Conservation (phyloP, 2,797 vertebrate genomes). For the Cyprinodon diabolis region DNA sequence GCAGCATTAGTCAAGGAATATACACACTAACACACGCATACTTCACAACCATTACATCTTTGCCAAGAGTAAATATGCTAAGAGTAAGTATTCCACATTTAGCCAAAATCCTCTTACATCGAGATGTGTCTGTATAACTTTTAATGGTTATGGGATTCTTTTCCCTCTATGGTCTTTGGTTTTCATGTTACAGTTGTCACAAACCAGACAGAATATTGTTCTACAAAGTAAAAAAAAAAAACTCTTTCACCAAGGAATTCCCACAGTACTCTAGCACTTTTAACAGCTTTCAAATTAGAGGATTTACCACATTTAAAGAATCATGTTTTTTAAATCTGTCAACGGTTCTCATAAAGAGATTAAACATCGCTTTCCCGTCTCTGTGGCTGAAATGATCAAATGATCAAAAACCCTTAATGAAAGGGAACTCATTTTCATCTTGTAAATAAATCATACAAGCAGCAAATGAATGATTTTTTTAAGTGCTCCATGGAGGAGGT, state of each 20-base stretch:
- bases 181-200: background rate
- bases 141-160: background rate
- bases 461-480: background rate
- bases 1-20: too few relatives aligned
- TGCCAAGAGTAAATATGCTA: too few relatives aligned
- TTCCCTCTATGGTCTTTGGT: background rate
- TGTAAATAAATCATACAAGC: conserved; percentile 19
- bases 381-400: conserved; percentile 5
- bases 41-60: too few relatives aligned
- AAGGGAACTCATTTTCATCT: conserved; percentile 2
- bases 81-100: background rate
- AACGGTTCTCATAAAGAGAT: conserved; percentile 18
- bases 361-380: conserved; percentile 22
- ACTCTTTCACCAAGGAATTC: conserved; percentile 22
- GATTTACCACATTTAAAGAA: conserved; percentile 32
- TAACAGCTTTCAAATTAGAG: conserved; percentile 16
- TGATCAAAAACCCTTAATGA: conserved; percentile 22
- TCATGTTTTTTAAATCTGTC: conserved; percentile 28
- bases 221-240: background rate
- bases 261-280: conserved; percentile 25
- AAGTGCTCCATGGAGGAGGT: background rate
- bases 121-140: background rate
- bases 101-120: background rate
- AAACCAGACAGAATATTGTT: background rate
- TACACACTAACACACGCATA: too few relatives aligned